Evolutionary conservation across 2,797 vertebrate genomes (phyloP).

Genomic region (Momotus momota): DNA sequence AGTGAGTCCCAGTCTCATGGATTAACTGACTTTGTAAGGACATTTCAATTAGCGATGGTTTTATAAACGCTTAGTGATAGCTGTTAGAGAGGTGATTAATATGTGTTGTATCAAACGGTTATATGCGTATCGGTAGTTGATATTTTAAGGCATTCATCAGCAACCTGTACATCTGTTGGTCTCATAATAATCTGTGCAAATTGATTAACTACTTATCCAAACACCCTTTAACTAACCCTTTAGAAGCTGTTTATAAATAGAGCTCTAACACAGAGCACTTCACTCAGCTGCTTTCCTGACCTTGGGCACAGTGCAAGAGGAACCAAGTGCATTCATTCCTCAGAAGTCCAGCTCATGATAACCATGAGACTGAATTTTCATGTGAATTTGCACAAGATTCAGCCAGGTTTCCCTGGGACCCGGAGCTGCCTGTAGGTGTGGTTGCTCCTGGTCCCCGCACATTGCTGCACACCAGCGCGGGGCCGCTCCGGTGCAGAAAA

Average conservation of each 20-base stretch:
- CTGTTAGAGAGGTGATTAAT: background rate
- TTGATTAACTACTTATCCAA: constrained; percentile 33
- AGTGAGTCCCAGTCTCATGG: background rate
- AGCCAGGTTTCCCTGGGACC: background rate
- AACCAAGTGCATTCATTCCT: background rate
- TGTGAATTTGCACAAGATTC: background rate
- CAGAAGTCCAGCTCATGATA: background rate
- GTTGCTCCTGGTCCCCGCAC: fast-evolving
- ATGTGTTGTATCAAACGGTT: background rate
- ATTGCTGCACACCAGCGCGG: background rate
- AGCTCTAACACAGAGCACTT: background rate
- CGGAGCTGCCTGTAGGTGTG: background rate
- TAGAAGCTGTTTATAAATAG: background rate
- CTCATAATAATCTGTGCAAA: constrained; percentile 3
- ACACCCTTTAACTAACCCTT: background rate
- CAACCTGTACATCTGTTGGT: background rate
- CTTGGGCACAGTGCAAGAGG: background rate
- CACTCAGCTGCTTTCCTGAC: constrained; percentile 10
- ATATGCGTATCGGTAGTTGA: background rate
- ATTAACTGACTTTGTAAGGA: background rate
- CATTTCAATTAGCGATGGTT: background rate
- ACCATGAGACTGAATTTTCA: background rate
- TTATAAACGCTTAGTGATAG: background rate
- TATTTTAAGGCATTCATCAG: background rate
- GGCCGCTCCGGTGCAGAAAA: background rate